Conservation (phyloP, 2,797 vertebrate genomes). For the Gadopsis bispinosus region DNA sequence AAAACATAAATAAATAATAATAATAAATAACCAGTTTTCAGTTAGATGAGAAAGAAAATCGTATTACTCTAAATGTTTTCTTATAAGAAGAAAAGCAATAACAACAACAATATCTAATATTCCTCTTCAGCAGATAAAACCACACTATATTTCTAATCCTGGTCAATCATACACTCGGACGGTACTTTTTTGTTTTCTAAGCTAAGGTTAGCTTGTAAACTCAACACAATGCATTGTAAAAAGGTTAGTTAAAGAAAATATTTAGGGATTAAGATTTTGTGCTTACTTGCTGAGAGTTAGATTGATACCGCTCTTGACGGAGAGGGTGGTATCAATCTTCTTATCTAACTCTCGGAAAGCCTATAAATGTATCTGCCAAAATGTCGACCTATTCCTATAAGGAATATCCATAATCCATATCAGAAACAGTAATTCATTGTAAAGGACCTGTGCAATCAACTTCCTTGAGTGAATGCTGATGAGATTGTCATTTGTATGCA, state of each 20-base stretch:
- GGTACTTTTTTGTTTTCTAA: neutral
- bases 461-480: slow-evolving; percentile 9
- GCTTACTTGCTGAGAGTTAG: neutral
- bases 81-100: neutral
- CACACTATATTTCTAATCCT: neutral
- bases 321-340: neutral
- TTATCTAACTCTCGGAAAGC: neutral
- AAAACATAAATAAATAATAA: too few relatives aligned
- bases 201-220: neutral
- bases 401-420: neutral
- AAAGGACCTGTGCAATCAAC: slow-evolving; percentile 1
- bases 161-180: neutral
- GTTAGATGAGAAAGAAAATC: neutral
- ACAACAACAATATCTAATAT: neutral
- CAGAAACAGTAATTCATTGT: neutral
- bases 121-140: neutral
- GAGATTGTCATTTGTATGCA: slow-evolving; percentile 2
- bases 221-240: neutral
- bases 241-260: neutral
- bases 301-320: neutral
- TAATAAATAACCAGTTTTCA: too few relatives aligned
- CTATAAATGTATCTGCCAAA: neutral
- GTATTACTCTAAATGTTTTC: neutral
- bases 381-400: neutral
- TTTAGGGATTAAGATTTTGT: too few relatives aligned